Percentiles rank a stretch among this genome's conserved stretches.
Evolutionary conservation across 2,797 vertebrate species (phyloP).

Genomic region (Cryptoblepharus egeriae): DNA sequence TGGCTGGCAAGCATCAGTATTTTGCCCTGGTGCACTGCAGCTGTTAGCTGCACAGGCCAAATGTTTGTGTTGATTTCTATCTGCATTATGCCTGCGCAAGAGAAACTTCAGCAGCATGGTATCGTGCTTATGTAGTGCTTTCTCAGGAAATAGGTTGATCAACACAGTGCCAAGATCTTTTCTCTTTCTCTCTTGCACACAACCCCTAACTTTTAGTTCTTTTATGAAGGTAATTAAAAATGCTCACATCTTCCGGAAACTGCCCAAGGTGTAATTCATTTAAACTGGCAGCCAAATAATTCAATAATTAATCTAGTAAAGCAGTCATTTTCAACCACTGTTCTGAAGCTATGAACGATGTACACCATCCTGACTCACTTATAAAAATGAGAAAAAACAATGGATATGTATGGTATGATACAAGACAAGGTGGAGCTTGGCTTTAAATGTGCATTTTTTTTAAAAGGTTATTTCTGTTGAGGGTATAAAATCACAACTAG

Average conservation of each 20-base stretch:
- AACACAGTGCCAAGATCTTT: neutral
- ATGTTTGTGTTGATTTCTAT: neutral
- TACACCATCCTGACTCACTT: too few relatives aligned
- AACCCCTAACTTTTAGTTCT: neutral
- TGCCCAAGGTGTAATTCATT: constrained; percentile 33
- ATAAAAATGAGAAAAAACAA: too few relatives aligned
- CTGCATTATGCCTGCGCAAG: neutral
- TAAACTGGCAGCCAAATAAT: constrained; percentile 23
- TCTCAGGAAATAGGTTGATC: too few relatives aligned
- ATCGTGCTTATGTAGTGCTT: neutral
- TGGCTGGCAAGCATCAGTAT: neutral
- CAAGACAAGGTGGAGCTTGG: neutral
- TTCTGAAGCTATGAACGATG: too few relatives aligned
- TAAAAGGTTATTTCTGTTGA: constrained; percentile 32
- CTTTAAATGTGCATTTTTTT: neutral
- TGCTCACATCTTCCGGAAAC: neutral
- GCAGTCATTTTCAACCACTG: too few relatives aligned
- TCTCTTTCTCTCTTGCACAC: neutral
- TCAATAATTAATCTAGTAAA: constrained; percentile 37
- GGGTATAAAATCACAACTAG: neutral
- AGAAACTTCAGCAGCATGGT: neutral
- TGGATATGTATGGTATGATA: neutral
- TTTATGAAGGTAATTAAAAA: neutral
- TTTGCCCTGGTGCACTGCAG: neutral
- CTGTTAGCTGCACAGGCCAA: neutral